These are phyloP conservation scores for Drepana falcataria DNA, from an alignment of 2,888 invertebrate genomes.

Conservation along the genomic window DNA sequence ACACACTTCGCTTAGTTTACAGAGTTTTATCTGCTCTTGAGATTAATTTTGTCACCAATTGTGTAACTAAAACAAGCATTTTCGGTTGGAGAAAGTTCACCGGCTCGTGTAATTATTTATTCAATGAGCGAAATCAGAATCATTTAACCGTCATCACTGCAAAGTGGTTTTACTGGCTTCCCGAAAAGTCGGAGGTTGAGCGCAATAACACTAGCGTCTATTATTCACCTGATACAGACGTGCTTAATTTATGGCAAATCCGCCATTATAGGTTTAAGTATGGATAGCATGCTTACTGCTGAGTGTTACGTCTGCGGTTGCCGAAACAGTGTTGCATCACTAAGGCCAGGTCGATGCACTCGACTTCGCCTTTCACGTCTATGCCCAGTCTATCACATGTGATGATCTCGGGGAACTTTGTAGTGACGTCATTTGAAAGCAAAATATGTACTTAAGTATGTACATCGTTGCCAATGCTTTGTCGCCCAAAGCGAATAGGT, in stretches of 20 bases:
- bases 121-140: too few species aligned
- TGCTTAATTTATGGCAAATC: not conserved
- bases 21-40: not conserved
- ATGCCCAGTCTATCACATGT: conserved; percentile 10
- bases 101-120: too few species aligned
- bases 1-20: not conserved
- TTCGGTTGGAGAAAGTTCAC: not conserved
- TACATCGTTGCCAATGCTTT: too few species aligned
- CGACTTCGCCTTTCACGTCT: conserved; percentile 45
- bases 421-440: not conserved
- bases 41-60: not conserved
- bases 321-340: conserved; percentile 51
- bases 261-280: not conserved
- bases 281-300: conserved; percentile 4
- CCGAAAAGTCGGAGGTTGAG: too few species aligned
- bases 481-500: too few species aligned
- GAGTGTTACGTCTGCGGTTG: conserved; percentile 19
- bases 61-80: not conserved
- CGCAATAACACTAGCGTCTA: too few species aligned
- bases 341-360: conserved; percentile 36
- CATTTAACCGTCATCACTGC: too few species aligned
- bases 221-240: too few species aligned
- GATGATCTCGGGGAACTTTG: conserved; percentile 3
- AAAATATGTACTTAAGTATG: not conserved
- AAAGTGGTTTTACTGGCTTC: too few species aligned